These are phyloP conservation scores for Drosophila affinis DNA, from an alignment of 2,888 invertebrate species.

Conservation along the genomic window DNA sequence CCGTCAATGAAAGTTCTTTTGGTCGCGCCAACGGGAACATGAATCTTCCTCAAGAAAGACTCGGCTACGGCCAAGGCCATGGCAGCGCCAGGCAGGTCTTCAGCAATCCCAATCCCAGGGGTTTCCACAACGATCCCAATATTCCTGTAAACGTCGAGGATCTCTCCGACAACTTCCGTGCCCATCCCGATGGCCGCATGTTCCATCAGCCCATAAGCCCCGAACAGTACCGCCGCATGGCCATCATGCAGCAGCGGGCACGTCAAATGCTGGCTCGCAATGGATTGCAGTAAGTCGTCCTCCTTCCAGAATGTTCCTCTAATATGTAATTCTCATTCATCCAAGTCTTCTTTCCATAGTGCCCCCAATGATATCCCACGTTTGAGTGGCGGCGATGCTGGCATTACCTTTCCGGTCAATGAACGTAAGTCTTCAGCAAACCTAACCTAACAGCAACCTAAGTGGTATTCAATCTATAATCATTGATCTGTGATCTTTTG, in stretches of 20 bases:
- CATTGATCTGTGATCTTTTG: neutral
- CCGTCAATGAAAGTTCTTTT: neutral
- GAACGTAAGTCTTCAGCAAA: neutral
- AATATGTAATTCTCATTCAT: neutral
- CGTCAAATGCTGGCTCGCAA: conserved; percentile 46
- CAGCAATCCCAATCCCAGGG: neutral
- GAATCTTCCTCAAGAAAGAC: neutral
- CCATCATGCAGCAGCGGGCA: conserved; percentile 8
- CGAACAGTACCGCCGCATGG: conserved; percentile 25
- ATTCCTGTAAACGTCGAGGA: neutral
- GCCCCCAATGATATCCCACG: neutral
- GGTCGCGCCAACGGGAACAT: neutral
- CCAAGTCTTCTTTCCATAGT: neutral
- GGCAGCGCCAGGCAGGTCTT: neutral
- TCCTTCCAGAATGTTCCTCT: too few species aligned
- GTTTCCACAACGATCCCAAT: neutral
- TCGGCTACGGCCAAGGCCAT: neutral
- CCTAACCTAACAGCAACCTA: neutral
- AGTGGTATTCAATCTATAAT: neutral
- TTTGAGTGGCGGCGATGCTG: neutral
- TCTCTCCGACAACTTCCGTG: conserved; percentile 7
- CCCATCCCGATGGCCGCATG: neutral
- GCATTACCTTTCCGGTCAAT: neutral
- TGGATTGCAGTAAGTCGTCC: conserved; percentile 40
- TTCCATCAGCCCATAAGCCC: conserved; percentile 8